Base-by-base conservation (phyloP, 2,888 invertebrate species). In the Microchrysa polita region DNA sequence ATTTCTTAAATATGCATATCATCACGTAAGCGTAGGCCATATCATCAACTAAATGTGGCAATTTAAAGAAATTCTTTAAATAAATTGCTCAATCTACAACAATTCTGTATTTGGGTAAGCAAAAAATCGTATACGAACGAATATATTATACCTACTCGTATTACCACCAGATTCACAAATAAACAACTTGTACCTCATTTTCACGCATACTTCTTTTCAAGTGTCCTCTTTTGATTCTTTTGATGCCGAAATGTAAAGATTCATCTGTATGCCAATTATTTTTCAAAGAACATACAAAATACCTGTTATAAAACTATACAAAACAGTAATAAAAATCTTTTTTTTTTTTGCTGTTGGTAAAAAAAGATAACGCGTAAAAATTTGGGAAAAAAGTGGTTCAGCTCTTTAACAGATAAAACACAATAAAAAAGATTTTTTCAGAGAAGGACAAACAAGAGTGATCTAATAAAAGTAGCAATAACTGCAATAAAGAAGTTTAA, bases 401-500 rank as follows among this genome's bases (percentile, higher is more conserved):
- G 20, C 9, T 44, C 48, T 2, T 48, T 2, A n/a, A 20, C 12
- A n/a, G 55, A 34, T 44, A 57, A n/a, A n/a, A n/a, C n/a, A n/a
- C n/a, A n/a, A 55, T 55, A 69, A 69, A 69, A 27, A 14, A 14
- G 55, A 27, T 67, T 27, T 67, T 34, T 53, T 12, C 34, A 34
- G 14, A 40, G 69, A 69, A 57, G 34, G 40, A 14, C 14, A 55
- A 57, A 22, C 18, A 14, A 22, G n/a, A n/a, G 44, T 44, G 61
- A 34, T 27, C 69, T 55, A 57, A 57, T 69, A 69, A 69, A 69
- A 42, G 40, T 57, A 69, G 55, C 69, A 57, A 69, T 69, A 69
- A 55, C 57, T 55, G 57, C 69, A 69, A 69, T 69, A 69, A 69
- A 69, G 57, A 18, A 42, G 57, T 69, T 55, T 57, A 69, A 69